Percentiles rank a stretch among this genome's conserved stretches.
Evolutionary conservation across 2,888 invertebrate genomes (phyloP).

Genomic region (Heliconius sara): DNA sequence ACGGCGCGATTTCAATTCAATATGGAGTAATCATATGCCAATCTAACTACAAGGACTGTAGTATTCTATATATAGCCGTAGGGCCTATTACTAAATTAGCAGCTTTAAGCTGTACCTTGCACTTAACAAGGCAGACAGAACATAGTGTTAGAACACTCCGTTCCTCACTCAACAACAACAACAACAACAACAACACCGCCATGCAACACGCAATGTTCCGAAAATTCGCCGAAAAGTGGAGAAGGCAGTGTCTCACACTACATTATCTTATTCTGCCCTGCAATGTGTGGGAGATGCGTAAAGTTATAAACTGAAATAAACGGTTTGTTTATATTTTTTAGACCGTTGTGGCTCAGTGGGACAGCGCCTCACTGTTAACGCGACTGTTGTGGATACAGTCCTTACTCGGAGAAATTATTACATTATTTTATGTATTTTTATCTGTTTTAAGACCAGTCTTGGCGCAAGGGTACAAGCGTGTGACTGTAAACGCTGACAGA

Average conservation of each 20-base stretch:
- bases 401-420: no score
- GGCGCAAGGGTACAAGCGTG: no score
- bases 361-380: no score
- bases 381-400: no score
- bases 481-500: no score
- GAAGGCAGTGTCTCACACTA: no score
- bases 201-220: not conserved
- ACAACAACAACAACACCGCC: not conserved
- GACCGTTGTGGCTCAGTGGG: not conserved
- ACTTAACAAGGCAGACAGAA: not conserved
- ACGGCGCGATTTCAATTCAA: not conserved
- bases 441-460: no score
- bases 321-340: no score
- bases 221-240: not conserved
- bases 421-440: no score
- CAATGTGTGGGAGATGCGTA: no score
- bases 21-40: not conserved
- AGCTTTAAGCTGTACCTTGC: not conserved
- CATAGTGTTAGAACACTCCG: not conserved
- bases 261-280: no score
- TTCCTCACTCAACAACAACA: not conserved
- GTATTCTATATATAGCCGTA: not conserved
- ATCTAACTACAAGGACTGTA: conserved; percentile 1
- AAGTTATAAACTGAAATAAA: no score
- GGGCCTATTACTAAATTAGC: not conserved